Evolutionary conservation across 2,113 vertebrate species (phyloP).

Genomic region (Camelus dromedarius): DNA sequence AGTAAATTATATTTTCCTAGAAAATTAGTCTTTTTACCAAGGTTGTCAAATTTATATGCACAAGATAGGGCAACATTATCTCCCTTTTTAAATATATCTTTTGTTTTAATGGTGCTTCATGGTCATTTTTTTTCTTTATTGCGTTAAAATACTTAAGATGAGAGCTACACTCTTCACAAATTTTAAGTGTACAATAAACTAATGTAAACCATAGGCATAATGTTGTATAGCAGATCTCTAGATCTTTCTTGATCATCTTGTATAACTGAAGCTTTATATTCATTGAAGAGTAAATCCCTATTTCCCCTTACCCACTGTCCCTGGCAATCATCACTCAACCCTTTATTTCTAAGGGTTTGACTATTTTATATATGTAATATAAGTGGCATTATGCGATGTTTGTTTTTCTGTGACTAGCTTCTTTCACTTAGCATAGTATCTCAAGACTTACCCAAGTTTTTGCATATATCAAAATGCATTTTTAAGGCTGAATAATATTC

Average conservation of each 20-base stretch:
- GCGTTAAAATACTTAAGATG: background rate
- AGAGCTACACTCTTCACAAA: background rate
- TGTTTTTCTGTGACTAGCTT: background rate
- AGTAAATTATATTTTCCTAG: background rate
- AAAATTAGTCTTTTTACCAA: background rate
- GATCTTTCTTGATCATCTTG: background rate
- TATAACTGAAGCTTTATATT: background rate
- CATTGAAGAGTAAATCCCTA: background rate
- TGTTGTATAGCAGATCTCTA: background rate
- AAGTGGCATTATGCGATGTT: background rate
- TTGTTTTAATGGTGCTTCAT: background rate
- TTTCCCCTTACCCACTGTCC: background rate
- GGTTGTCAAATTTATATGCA: background rate
- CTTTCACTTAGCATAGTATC: background rate
- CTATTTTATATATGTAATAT: background rate
- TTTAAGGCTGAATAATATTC: background rate
- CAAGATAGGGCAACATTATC: background rate
- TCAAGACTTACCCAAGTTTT: background rate
- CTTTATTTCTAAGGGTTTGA: background rate
- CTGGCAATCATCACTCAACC: background rate
- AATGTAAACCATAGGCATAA: background rate
- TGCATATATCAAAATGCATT: background rate
- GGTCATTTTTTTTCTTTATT: background rate
- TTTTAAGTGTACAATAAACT: background rate
- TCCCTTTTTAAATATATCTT: background rate